Conservation (phyloP, 1,140 invertebrate species). For the Drosophila orosa region DNA sequence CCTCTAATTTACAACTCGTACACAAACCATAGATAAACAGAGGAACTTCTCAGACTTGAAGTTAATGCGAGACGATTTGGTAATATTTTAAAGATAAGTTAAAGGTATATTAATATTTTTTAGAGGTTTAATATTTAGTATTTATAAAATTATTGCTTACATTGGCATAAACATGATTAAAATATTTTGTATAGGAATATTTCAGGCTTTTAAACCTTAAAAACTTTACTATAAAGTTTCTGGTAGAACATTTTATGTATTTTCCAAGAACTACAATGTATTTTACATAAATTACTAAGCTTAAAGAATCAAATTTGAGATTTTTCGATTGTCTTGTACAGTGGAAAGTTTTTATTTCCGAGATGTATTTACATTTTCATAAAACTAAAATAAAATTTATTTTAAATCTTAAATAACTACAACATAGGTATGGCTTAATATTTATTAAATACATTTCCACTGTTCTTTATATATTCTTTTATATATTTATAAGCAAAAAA, state of each 20-base stretch:
- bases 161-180: no score
- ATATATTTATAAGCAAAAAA: neutral
- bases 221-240: no score
- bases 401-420: neutral
- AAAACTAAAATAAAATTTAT: neutral
- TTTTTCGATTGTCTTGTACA: neutral
- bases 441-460: rapidly evolving
- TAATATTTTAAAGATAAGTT: neutral
- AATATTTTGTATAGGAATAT: no score
- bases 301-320: neutral
- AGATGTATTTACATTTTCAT: no score
- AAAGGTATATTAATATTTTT: neutral
- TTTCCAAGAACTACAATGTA: no score
- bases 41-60: constrained; percentile 8
- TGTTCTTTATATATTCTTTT: neutral
- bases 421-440: neutral
- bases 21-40: constrained; percentile 14
- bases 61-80: neutral
- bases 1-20: constrained; percentile 38
- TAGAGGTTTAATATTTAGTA: neutral
- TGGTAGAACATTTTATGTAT: no score
- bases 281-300: no score
- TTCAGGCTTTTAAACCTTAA: no score
- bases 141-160: no score
- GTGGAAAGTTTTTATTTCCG: neutral